These are phyloP conservation scores for Stenodera caucasica DNA, from an alignment of 2,888 invertebrate species.

Conservation along the genomic window DNA sequence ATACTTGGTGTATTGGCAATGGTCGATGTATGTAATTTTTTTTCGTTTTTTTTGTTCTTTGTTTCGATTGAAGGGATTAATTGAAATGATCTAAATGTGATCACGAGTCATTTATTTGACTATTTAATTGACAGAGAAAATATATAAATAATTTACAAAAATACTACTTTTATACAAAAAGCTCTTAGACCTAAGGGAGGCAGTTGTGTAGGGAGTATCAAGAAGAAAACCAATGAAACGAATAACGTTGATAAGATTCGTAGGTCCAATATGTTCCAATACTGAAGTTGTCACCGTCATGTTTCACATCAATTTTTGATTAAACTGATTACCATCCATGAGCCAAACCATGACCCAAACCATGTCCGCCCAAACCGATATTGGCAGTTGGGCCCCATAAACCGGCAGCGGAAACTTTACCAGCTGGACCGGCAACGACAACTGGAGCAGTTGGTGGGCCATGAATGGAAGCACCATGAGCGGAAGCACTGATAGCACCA, in stretches of 20 bases:
- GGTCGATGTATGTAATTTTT: not conserved
- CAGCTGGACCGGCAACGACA: slow-evolving; percentile 42
- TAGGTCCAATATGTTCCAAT: slow-evolving; percentile 6
- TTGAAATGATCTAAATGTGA: not conserved
- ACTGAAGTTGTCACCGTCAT: not conserved
- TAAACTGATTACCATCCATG: not conserved
- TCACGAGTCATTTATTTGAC: slow-evolving; percentile 9
- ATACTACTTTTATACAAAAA: slow-evolving; percentile 9
- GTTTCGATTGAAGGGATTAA: not conserved
- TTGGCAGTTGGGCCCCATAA: slow-evolving; percentile 39
- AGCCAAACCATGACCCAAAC: slow-evolving; percentile 9
- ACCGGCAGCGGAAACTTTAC: slow-evolving; percentile 43
- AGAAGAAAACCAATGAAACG: not conserved
- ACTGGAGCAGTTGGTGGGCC: slow-evolving; percentile 45
- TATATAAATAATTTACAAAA: slow-evolving; percentile 12
- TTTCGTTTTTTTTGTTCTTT: not conserved
- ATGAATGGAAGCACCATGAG: slow-evolving; percentile 43
- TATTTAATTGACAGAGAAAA: not conserved
- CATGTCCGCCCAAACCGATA: slow-evolving; percentile 22
- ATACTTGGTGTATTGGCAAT: not conserved
- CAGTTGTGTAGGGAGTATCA: slow-evolving; percentile 4
- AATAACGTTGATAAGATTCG: not conserved
- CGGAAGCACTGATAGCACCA: slow-evolving; percentile 37
- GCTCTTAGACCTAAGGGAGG: slow-evolving; percentile 11
- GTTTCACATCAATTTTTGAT: not conserved